These are phyloP conservation scores for Lamprotornis superbus DNA, from an alignment of 2,113 vertebrate species.

Conservation along the genomic window DNA sequence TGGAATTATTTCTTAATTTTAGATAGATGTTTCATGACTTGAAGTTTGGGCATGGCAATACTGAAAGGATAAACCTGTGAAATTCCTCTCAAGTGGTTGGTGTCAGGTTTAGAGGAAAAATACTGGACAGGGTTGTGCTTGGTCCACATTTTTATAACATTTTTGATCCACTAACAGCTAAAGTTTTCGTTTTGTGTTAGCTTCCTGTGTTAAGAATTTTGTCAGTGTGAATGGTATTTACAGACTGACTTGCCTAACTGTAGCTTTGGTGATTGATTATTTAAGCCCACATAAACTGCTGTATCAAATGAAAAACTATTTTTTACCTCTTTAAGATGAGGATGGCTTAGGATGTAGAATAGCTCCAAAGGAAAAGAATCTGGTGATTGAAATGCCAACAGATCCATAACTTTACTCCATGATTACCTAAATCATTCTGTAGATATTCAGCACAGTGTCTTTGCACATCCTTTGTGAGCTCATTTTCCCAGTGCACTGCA, in stretches of 20 bases:
- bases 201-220: background rate
- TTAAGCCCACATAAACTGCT: conserved; percentile 3
- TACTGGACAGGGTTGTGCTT: background rate
- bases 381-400: conserved; percentile 54
- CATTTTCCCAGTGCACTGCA: conserved; percentile 41
- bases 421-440: conserved; percentile 36
- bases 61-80: background rate
- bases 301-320: conserved; percentile 4
- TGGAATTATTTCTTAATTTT: background rate
- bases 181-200: background rate
- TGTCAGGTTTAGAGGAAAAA: background rate
- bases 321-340: conserved; percentile 29
- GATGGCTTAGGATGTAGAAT: background rate
- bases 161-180: background rate
- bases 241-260: background rate
- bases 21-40: background rate
- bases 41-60: background rate
- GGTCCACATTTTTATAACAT: background rate
- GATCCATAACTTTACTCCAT: conserved; percentile 12
- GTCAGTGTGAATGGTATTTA: background rate
- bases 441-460: conserved; percentile 18
- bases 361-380: conserved; percentile 4
- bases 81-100: background rate
- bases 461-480: background rate
- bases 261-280: conserved; percentile 37